These are phyloP conservation scores for Cryptoprocta ferox DNA, from an alignment of 2,797 vertebrate genomes.

Conservation along the genomic window DNA sequence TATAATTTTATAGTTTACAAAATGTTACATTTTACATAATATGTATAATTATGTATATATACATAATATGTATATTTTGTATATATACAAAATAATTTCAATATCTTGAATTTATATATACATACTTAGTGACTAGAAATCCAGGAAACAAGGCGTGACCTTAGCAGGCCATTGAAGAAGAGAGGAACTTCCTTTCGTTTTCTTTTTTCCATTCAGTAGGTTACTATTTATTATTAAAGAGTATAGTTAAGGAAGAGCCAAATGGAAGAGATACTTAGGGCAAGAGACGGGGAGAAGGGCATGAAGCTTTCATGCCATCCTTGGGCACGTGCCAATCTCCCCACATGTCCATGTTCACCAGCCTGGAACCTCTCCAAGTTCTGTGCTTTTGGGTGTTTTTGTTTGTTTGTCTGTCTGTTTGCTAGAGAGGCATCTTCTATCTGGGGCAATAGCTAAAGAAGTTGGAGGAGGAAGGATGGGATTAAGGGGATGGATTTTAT, in stretches of 20 bases:
- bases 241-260: background rate
- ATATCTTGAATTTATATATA: background rate
- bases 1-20: background rate
- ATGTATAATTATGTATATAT: too few species aligned
- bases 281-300: background rate
- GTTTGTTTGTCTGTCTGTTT: background rate
- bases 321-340: background rate
- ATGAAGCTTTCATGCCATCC: background rate
- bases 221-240: background rate
- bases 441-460: background rate
- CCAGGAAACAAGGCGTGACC: background rate
- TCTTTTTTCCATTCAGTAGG: background rate
- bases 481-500: background rate
- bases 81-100: background rate
- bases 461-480: background rate
- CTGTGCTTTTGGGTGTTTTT: background rate
- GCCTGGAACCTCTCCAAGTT: background rate
- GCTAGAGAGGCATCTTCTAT: background rate
- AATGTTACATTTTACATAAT: background rate
- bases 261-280: background rate
- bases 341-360: background rate
- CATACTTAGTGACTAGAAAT: background rate
- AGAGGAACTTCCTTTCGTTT: background rate
- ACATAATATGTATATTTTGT: background rate
- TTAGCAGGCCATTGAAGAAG: background rate